A percentile compares a stretch with the other conserved stretches of the same genome.
Conservation (phyloP, 2,888 invertebrate genomes). For the Phasia obesa region DNA sequence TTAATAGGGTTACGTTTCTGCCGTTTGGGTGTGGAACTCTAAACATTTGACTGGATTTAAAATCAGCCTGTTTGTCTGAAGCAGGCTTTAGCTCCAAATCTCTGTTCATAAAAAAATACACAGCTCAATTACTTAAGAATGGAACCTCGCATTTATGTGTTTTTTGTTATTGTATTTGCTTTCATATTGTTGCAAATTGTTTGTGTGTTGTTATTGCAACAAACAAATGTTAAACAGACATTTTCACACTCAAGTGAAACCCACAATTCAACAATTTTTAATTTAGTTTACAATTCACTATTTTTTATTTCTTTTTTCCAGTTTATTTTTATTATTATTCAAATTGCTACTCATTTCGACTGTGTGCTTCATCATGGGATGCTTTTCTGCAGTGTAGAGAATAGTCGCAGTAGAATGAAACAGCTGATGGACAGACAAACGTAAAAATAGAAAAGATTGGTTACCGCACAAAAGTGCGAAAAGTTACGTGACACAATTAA, state of each 20-base stretch:
- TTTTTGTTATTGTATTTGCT: constrained; percentile 31
- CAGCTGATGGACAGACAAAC: constrained; percentile 28
- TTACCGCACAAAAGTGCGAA: constrained; percentile 69
- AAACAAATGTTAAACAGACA: constrained; percentile 68
- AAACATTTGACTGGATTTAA: no score
- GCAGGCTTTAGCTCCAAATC: background rate
- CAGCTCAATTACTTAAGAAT: constrained; percentile 10
- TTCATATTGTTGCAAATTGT: constrained; percentile 38
- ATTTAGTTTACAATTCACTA: constrained; percentile 59
- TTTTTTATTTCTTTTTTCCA: background rate
- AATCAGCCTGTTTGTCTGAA: no score
- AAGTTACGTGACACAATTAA: constrained; percentile 73
- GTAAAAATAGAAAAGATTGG: constrained; percentile 44
- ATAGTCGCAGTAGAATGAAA: constrained; percentile 30
- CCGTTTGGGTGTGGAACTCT: no score
- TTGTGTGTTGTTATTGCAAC: constrained; percentile 50
- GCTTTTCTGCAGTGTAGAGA: constrained; percentile 15
- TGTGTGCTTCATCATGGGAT: constrained; percentile 58
- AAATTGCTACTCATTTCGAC: constrained; percentile 67
- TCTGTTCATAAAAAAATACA: background rate
- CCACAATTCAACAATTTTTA: constrained; percentile 70
- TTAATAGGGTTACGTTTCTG: no score
- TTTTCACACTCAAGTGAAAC: constrained; percentile 67
- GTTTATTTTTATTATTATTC: constrained; percentile 59
- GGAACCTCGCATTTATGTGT: background rate